Evolutionary conservation across 2,113 vertebrate genomes (phyloP).

Genomic region (Himantopus leucocephalus): DNA sequence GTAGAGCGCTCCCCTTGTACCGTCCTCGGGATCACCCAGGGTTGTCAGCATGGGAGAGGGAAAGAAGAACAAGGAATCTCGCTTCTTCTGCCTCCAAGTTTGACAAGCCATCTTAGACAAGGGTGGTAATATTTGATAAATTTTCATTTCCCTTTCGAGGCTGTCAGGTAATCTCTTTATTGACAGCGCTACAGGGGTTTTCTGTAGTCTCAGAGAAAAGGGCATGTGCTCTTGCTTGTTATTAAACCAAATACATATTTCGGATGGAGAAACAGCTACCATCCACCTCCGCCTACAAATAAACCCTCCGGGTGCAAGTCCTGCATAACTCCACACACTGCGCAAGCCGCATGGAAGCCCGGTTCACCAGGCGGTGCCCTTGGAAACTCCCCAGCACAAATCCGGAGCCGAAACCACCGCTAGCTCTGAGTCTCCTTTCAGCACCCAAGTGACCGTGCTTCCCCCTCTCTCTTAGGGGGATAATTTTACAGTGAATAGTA

Average conservation of each 20-base stretch:
- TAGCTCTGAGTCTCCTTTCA: not conserved
- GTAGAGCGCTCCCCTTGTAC: not conserved
- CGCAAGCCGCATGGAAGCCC: not conserved
- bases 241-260: conserved; percentile 9
- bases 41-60: not conserved
- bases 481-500: not conserved
- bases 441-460: not conserved
- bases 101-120: conserved; percentile 71
- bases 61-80: not conserved
- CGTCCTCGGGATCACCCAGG: conserved; percentile 19
- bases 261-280: not conserved
- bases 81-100: conserved; percentile 44
- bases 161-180: conserved; percentile 80
- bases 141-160: conserved; percentile 67
- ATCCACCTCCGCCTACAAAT: not conserved
- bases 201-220: not conserved
- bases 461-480: not conserved
- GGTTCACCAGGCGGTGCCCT: rapidly evolving
- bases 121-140: conserved; percentile 55
- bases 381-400: not conserved
- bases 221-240: not conserved
- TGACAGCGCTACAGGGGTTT: conserved; percentile 63
- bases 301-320: not conserved
- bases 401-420: not conserved
- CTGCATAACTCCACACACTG: not conserved